phyloP scores from a whole-genome alignment of 2,888 invertebrate genomes.

The Sphinx pinastri region DNA sequence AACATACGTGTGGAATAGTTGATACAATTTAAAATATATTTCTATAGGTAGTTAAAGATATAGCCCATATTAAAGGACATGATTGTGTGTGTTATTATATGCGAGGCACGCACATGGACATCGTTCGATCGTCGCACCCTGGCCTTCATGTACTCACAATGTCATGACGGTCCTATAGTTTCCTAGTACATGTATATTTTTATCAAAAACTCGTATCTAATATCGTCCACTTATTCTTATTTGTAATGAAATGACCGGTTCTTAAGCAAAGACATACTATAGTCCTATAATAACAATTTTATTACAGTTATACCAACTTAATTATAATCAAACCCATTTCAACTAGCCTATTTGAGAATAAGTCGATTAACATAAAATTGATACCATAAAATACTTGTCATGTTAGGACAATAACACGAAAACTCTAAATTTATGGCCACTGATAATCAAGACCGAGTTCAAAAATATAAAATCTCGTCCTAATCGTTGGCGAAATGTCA shows the following conservation, averaged over 20 bases:
- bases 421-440: conserved; percentile 43
- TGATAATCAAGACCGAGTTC: conserved; percentile 40
- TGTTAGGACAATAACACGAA: conserved; percentile 45
- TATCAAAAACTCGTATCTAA: not conserved
- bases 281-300: not conserved
- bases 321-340: conserved; percentile 26
- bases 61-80: conserved; percentile 25
- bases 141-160: conserved; percentile 58
- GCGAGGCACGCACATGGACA: conserved; percentile 54
- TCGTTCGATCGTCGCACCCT: conserved; percentile 49
- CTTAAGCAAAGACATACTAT: not conserved
- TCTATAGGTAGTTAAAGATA: conserved; percentile 14
- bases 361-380: conserved; percentile 35
- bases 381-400: conserved; percentile 38
- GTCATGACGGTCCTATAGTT: conserved; percentile 43
- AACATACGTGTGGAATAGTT: conserved; percentile 17
- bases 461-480: conserved; percentile 58
- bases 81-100: conserved; percentile 37
- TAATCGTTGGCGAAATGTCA: conserved; percentile 74
- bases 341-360: conserved; percentile 33
- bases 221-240: not conserved
- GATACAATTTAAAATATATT: conserved; percentile 12
- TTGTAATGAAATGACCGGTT: too few relatives aligned
- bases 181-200: conserved; percentile 33
- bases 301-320: not conserved